phyloP scores from a whole-genome alignment of 1,140 invertebrate genomes.

The Heliconius melpomene region DNA sequence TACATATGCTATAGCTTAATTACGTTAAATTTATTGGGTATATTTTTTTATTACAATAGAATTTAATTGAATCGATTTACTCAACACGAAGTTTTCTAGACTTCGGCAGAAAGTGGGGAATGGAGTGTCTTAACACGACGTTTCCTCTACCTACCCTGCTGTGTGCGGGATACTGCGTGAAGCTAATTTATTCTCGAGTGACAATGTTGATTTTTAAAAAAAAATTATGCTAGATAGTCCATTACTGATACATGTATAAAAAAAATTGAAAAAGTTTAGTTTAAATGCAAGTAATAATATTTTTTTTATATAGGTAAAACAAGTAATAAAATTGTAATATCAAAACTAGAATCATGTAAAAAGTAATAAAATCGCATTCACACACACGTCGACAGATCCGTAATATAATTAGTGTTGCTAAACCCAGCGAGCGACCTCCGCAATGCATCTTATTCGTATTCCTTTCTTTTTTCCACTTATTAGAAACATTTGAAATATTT shows the following conservation, averaged over 20 bases:
- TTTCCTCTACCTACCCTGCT: too few species aligned
- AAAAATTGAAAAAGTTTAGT: neutral
- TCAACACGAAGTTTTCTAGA: too few species aligned
- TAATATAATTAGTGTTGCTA: conserved; percentile 21
- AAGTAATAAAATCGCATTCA: neutral
- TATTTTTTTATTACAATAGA: neutral
- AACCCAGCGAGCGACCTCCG: conserved; percentile 16
- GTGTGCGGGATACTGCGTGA: too few species aligned
- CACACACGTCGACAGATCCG: neutral
- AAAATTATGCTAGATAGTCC: neutral
- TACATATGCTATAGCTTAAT: neutral
- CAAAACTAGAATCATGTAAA: neutral
- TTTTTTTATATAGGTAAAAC: neutral
- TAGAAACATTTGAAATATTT: conserved; percentile 1
- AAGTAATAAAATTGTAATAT: neutral
- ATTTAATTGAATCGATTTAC: too few species aligned
- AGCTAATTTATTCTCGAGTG: too few species aligned
- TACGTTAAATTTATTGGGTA: neutral
- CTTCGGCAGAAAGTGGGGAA: too few species aligned
- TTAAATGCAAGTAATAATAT: neutral
- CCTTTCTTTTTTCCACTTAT: conserved; percentile 18
- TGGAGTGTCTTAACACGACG: too few species aligned
- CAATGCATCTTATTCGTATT: neutral
- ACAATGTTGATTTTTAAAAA: too few species aligned
- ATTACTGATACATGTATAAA: neutral